Evolutionary conservation across 2,113 vertebrate species (phyloP).

Genomic region (Tragulus kanchil): DNA sequence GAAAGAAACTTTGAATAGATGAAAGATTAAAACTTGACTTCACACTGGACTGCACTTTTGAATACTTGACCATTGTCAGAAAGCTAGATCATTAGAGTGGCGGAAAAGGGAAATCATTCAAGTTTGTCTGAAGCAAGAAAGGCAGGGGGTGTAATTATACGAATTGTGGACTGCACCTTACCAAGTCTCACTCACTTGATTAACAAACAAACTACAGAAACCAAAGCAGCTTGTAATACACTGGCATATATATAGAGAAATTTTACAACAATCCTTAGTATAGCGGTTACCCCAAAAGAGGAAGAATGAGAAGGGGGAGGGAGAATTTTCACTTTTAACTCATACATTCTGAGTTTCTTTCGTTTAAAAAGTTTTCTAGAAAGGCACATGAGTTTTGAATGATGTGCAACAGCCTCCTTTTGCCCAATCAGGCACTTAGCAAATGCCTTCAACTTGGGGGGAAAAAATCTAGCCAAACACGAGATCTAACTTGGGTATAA

Average conservation of each 20-base stretch:
- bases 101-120: neutral
- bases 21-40: neutral
- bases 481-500: constrained; percentile 43
- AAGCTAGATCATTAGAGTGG: neutral
- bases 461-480: neutral
- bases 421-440: constrained; percentile 9
- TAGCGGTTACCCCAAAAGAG: neutral
- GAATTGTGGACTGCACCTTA: neutral
- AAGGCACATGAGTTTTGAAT: neutral
- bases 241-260: neutral
- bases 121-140: neutral
- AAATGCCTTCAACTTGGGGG: constrained; percentile 21
- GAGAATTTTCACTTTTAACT: neutral
- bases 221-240: neutral
- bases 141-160: neutral
- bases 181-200: neutral
- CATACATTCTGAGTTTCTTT: neutral
- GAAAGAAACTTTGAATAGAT: constrained; percentile 39
- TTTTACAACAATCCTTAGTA: neutral
- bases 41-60: neutral
- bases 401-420: neutral
- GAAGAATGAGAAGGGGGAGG: neutral
- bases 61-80: neutral
- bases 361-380: neutral
- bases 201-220: neutral